phyloP scores from a whole-genome alignment of 2,113 vertebrate genomes.

The Eudyptes chrysolophus region DNA sequence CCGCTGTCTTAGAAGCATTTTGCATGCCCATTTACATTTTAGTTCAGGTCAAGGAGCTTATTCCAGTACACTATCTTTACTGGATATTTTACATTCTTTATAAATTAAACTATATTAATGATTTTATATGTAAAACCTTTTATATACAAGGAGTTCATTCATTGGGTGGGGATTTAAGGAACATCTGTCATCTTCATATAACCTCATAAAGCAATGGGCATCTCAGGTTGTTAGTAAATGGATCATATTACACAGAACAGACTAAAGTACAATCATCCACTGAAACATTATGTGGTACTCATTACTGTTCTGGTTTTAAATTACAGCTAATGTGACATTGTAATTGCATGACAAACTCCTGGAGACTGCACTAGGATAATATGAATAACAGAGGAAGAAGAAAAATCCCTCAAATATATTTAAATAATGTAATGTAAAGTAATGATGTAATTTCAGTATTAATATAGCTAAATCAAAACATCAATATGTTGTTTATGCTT shows the following conservation, averaged over 20 bases:
- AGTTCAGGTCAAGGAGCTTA: not conserved
- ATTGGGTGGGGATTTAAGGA: not conserved
- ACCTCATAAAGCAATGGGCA: constrained; percentile 10
- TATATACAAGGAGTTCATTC: not conserved
- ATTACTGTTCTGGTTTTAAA: constrained; percentile 6
- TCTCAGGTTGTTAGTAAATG: not conserved
- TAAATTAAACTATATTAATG: not conserved
- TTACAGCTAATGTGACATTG: not conserved
- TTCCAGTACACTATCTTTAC: not conserved
- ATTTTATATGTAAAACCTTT: not conserved
- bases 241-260: not conserved
- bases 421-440: not conserved
- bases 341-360: constrained; percentile 19
- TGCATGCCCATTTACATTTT: not conserved
- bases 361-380: not conserved
- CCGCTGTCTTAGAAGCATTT: not conserved
- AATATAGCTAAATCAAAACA: not conserved
- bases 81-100: not conserved
- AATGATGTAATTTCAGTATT: not conserved
- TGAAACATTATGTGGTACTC: not conserved
- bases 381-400: not conserved
- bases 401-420: not conserved
- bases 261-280: not conserved
- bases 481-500: not conserved
- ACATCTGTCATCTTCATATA: constrained; percentile 10